These are phyloP conservation scores for Crossoptilon crossoptilon DNA, from an alignment of 2,797 vertebrate genomes.

Conservation along the genomic window DNA sequence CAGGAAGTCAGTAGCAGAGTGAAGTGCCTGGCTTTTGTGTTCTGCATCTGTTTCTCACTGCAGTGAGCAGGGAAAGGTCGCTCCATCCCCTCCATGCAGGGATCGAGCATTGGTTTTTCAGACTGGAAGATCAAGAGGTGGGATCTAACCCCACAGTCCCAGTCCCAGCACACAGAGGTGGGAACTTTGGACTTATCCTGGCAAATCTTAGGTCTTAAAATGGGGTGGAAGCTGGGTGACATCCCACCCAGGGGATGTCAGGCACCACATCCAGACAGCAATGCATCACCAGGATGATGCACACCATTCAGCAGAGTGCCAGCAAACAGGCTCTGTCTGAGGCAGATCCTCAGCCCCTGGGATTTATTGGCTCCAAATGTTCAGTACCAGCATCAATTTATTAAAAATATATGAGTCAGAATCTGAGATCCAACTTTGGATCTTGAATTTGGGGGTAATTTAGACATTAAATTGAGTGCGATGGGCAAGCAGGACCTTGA, in stretches of 20 bases:
- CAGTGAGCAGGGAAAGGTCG: neutral
- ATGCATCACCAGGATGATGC: neutral
- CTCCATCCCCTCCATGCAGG: neutral
- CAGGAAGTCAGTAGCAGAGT: neutral
- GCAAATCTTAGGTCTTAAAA: neutral
- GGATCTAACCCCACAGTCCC: neutral
- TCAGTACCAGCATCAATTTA: neutral
- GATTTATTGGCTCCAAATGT: neutral
- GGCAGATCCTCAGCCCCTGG: neutral
- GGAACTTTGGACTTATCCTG: neutral
- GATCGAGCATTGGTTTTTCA: accelerated
- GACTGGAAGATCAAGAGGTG: accelerated
- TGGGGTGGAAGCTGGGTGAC: neutral
- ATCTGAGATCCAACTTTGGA: neutral
- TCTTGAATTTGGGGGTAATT: neutral
- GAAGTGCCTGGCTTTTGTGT: neutral
- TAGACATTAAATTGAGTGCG: neutral
- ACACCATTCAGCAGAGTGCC: neutral
- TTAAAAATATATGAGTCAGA: accelerated
- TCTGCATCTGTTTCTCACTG: neutral
- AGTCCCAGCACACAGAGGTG: neutral
- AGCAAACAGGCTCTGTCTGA: neutral
- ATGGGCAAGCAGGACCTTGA: neutral
- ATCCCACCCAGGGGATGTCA: neutral
- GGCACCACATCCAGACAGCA: neutral